phyloP scores from a whole-genome alignment of 2,113 vertebrate genomes.

The Vimba vimba region DNA sequence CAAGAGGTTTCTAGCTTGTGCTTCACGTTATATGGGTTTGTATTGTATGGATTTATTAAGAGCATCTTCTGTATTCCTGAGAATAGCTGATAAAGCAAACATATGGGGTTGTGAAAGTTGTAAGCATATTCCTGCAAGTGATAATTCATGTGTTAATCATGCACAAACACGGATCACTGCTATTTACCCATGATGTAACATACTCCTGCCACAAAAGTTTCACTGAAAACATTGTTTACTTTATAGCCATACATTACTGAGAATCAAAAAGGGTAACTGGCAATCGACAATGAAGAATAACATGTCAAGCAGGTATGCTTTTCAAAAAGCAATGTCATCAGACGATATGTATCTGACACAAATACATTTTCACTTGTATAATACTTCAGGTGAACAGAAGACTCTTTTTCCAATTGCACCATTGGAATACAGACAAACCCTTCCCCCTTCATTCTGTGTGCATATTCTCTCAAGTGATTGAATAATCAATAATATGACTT shows the following conservation, averaged over 20 bases:
- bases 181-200: slow-evolving; percentile 1
- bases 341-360: slow-evolving; percentile 37
- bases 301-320: slow-evolving; percentile 39
- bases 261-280: slow-evolving; percentile 21
- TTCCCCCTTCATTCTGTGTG: slow-evolving; percentile 25
- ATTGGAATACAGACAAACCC: slow-evolving; percentile 22
- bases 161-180: slow-evolving; percentile 20
- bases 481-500: slow-evolving; percentile 46
- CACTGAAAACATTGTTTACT: slow-evolving; percentile 34
- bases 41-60: not conserved
- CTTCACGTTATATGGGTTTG: not conserved
- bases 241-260: slow-evolving; percentile 35
- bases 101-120: not conserved
- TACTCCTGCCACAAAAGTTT: not conserved
- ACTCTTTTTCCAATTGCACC: slow-evolving; percentile 36
- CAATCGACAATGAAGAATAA: slow-evolving; percentile 20
- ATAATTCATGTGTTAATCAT: slow-evolving; percentile 15
- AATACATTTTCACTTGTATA: slow-evolving; percentile 45
- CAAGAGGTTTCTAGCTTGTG: not conserved
- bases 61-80: slow-evolving; percentile 2
- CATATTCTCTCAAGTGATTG: slow-evolving; percentile 43
- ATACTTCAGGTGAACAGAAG: slow-evolving; percentile 47
- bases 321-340: slow-evolving; percentile 29
- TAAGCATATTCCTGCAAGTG: not conserved
- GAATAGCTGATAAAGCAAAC: not conserved